Base-by-base conservation (phyloP, 2,888 invertebrate genomes). In the Altica lythri region DNA sequence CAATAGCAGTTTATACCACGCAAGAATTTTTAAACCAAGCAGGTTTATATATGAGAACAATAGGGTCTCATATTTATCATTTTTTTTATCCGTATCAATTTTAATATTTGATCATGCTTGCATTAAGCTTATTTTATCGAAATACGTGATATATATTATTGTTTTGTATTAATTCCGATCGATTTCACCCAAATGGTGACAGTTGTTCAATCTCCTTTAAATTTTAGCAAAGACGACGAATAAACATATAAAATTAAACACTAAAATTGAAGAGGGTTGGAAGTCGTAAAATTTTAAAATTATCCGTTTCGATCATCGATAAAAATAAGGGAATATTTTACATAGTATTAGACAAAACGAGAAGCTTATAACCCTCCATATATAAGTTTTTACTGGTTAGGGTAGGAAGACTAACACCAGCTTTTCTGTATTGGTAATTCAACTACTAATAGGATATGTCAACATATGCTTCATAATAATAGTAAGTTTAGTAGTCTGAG, bases 361-460 rank as follows among this genome's bases (percentile, higher is more conserved):
- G 48, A 59, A 47, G 66, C 58, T 65, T 62, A 63, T 56, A 63
- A 62, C 60, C 58, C 60, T 59, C 64, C 66, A 63, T 53, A 49
- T 45, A 52, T 40, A 40, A 40, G 22, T 62, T 61, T 63, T 60
- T 58, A 43, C 53, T 57, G 37, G 52, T 29, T 37, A 52, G 60
- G 58, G 59, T 61, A 61, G 53, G 56, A 64, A 67, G 60, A 60
- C 63, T 66, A 65, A 66, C 65, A 65, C 43, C 46, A 43, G 17
- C 12, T 37, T 47, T 59, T 60, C 53, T 58, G 44, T 54, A 56
- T 58, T 59, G 47, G 29, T 55, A 59, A 60, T 65, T 62, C 64
- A 65, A 68, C 65, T 65, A 67, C 66, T 70, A 70, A 72, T 72
- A 66, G 64, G 61, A 68, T 67, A 65, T 64, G 68, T 70, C 67